phyloP scores from a whole-genome alignment of 2,113 vertebrate genomes.

The Oxyruncus cristatus region DNA sequence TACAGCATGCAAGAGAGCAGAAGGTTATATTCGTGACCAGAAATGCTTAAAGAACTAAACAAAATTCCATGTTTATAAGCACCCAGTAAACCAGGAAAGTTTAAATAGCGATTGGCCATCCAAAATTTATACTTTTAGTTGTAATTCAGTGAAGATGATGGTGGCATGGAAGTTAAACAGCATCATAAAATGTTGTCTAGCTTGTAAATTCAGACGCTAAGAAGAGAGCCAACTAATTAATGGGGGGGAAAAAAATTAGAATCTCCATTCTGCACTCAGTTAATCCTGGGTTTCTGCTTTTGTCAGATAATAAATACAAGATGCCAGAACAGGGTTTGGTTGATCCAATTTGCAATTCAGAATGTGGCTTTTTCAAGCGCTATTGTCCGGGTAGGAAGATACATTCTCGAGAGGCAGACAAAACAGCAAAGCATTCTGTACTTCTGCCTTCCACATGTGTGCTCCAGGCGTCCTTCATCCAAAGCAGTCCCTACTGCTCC shows the following conservation, averaged over 20 bases:
- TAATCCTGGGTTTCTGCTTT: background rate
- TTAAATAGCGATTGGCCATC: background rate
- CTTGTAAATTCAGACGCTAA: background rate
- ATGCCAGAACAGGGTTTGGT: background rate
- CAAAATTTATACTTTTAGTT: background rate
- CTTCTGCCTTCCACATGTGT: slow-evolving; percentile 11
- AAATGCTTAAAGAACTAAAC: background rate
- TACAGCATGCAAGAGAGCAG: background rate
- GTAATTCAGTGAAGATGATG: background rate
- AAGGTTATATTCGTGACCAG: background rate
- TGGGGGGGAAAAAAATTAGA: background rate
- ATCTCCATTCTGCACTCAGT: background rate
- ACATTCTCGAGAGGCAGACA: background rate
- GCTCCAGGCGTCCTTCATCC: background rate
- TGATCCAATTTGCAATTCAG: slow-evolving; percentile 11
- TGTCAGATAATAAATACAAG: slow-evolving; percentile 30
- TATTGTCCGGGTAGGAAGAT: slow-evolving; percentile 2
- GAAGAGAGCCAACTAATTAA: background rate
- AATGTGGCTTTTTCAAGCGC: background rate
- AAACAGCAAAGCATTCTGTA: background rate
- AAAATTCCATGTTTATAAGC: background rate
- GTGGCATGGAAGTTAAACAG: background rate
- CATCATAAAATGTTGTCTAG: background rate
- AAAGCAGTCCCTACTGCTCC: background rate
- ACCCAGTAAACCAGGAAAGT: background rate